Evolutionary conservation across 2,113 vertebrate species (phyloP), one percentile per base, ranked within the genome.

Genomic region (Corythoichthys haematopterus): DNA sequence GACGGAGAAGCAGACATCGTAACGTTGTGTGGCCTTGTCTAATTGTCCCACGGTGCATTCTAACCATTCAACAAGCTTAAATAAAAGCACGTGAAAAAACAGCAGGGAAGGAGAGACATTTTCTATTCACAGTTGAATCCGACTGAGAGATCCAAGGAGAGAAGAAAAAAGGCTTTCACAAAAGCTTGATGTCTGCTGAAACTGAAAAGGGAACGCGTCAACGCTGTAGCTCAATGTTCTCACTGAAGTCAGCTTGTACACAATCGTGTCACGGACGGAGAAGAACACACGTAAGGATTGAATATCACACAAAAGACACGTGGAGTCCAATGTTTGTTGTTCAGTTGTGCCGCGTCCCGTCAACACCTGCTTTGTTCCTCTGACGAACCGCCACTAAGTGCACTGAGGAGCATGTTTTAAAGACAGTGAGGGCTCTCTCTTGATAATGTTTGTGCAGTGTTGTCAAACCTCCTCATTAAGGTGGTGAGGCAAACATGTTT

Each of bases 381-480:
- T 61, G 75, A 79, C 74, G 80, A 66, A 68, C 66, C 65, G 57
- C 77, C 78, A 80, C 87, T 86, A 82, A 82, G 74, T 65, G 69
- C 64, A 69, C 46, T 65, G 65, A 78, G 68, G 86, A 83, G 81
- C 83, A 74, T 67, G 80, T 72, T 83, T 80, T 77, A 85, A 88
- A 89, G 20, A 33, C 52, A 33, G 83, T 87, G 76, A 88, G 86
- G 65, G 73, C 72, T 40, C 62, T 69, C 57, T 65, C 74, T 72
- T n/a, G 11, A 67, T 57, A 82, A 64, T 84, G 80, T 85, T 84
- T 85, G 73, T 69, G 70, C 64, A 64, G 63, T 36, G 66, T 68
- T 77, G 85, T 84, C 72, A 78, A 55, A 75, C 51, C 78, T 87
- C 88, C 87, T 79, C 89, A 87, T 91, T 87, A 82, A 84, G 64